Base-by-base conservation (phyloP, 2,888 invertebrate genomes). In the Graphium colonna region DNA sequence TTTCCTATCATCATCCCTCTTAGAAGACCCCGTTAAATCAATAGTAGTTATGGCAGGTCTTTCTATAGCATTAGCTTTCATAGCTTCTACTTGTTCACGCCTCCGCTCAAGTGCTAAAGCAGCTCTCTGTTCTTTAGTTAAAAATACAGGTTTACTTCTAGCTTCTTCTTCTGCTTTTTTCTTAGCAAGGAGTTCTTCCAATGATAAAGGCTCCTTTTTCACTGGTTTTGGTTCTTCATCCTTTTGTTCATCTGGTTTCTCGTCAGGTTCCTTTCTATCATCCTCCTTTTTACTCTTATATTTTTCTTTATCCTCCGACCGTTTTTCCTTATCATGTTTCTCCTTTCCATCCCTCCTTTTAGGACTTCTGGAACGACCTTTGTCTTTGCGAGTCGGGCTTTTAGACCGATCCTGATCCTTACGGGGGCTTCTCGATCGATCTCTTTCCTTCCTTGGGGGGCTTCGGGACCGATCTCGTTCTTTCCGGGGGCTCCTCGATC, bases 81-180 rank as follows among this genome's bases (percentile, higher is more conserved):
- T 91, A 12, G 93, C 94, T 33, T 96, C 96, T 0, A 97, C 95
- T 83, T 98, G 95, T 73, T 97, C 95, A 70, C 97, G 96, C 0
- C 99, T 92, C 47, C 95, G 92, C 71, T 96, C 94, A 12, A 99
- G 69, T 0, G 99, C 99, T 69, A 97, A 93, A 0, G 94, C 95
- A 0, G 95, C 96, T 67, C 99, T 91, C 77, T 99, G 97, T 77
- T 98, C 98, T 90, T 98, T 99, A 0, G 97, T 96, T 33, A 99
- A 87, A 77, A 99, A 99, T 26, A 98, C 97, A 0, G 99, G 99
- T 91, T 98, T 99, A 65, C 97, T 96, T 48, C 96, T 92, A 1
- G 96, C 97, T 69, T 95, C 96, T 77, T 98, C 98, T 74, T 98
- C 98, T 0, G 97, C 97, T 73, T 99, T 98, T 75, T 98, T 98